Base-by-base conservation (phyloP, 2,888 invertebrate species). In the Tipula vernalis region DNA sequence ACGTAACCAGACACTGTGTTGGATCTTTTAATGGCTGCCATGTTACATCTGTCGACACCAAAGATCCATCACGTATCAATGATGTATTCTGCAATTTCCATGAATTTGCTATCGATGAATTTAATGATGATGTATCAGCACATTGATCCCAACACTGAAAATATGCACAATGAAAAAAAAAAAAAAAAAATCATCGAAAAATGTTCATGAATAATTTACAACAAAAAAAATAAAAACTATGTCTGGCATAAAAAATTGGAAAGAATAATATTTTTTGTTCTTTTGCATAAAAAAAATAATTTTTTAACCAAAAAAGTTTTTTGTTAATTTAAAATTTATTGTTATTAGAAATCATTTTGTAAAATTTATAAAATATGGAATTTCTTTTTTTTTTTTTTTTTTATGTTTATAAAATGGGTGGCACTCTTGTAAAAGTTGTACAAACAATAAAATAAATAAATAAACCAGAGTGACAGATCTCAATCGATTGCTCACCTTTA, bases 1-100 rank as follows among this genome's bases (percentile, higher is more conserved):
- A 96, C 88, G 96, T 96, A 86, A 96, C 96, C 89, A 96, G 93
- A 91, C 96, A 96, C 87, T 96, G 90, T 87, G 89, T 90, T 42
- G 90, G 90, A 87, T 89, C 88, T 87, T 89, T 89, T 5, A 89
- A 87, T 86, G 91, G 90, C 15, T 90, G 89, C 91, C 91, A 91
- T 42, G 91, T 90, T 85, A 91, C 91, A 89, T 91, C 91, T 39
- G 91, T 91, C 71, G 91, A 89, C 2, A 91, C 91, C 87, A 91
- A 88, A 8, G 91, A 90, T 57, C 91, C 91, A 88, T 91, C 91
- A 41, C 90, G 91, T 86, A 91, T 89, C 89, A 91, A 91, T 18
- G 91, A 89, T 5, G 91, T 90, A 1, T 91, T 90, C 83, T 90
- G 89, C 87, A 91, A 88, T 15, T 89, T 88, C 90, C 90, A 90